These are phyloP conservation scores for Erythrocercus mccallii DNA, from an alignment of 2,113 vertebrate species.

Conservation along the genomic window DNA sequence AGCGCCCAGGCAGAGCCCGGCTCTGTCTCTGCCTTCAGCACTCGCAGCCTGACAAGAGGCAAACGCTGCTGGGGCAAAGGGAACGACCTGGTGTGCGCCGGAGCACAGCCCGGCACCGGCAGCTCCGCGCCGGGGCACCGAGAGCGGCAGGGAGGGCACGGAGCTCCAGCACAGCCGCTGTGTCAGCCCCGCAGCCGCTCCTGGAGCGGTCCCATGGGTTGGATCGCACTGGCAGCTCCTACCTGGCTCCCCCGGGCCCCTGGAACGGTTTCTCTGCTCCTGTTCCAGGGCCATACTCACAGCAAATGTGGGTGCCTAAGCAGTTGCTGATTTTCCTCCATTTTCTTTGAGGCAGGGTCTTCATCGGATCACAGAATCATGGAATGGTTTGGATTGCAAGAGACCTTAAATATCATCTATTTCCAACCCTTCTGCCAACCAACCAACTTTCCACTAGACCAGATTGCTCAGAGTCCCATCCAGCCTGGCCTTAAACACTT, in stretches of 20 bases:
- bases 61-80: neutral
- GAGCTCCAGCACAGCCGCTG: rapidly evolving
- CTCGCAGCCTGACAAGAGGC: neutral
- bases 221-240: rapidly evolving
- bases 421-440: neutral
- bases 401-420: neutral
- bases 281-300: neutral
- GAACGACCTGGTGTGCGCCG: rapidly evolving
- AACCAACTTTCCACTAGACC: neutral
- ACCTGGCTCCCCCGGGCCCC: neutral
- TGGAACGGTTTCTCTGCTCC: neutral
- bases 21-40: neutral
- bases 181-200: neutral
- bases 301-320: neutral
- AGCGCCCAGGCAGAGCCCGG: neutral
- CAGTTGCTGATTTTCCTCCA: no score
- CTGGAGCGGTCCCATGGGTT: rapidly evolving
- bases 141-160: neutral
- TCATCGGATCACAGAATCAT: neutral
- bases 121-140: rapidly evolving
- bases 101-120: rapidly evolving
- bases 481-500: neutral
- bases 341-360: neutral
- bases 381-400: neutral
- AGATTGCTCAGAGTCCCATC: neutral